Conservation (phyloP, 2,113 vertebrate species). For the Microtus ochrogaster region DNA sequence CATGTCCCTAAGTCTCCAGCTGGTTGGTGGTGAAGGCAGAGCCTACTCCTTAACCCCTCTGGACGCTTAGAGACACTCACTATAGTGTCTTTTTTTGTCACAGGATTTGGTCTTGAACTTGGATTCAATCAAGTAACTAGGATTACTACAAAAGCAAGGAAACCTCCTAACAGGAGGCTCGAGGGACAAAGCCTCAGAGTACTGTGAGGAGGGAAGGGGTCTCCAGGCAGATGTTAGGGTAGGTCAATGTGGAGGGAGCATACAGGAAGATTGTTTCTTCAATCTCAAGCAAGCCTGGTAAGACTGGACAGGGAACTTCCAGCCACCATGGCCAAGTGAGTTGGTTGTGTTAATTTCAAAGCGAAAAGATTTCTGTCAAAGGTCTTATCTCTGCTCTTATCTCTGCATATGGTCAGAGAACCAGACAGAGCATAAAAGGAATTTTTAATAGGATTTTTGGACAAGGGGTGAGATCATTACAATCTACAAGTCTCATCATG, state of each 20-base stretch:
- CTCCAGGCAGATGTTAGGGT: not conserved
- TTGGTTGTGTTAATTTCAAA: constrained; percentile 13
- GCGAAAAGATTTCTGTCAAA: not conserved
- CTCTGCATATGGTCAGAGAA: not conserved
- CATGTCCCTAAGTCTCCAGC: not conserved
- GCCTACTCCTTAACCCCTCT: not conserved
- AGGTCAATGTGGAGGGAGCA: not conserved
- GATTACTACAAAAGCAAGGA: not conserved
- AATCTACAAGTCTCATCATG: not conserved
- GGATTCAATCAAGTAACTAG: too few relatives aligned
- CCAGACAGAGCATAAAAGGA: not conserved
- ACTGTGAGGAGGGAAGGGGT: not conserved
- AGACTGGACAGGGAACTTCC: not conserved
- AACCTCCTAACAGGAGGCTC: not conserved
- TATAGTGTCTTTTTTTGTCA: not conserved
- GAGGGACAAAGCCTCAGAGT: not conserved
- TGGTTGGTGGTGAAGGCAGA: not conserved
- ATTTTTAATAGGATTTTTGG: not conserved
- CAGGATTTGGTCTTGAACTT: constrained; percentile 15
- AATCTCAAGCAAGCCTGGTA: not conserved
- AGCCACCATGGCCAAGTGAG: not conserved
- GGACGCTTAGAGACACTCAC: not conserved
- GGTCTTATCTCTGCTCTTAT: not conserved
- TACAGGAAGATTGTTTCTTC: not conserved
- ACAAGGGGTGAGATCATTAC: constrained; percentile 5